Conservation (phyloP, 2,113 vertebrate species). For the Lycaon pictus region DNA sequence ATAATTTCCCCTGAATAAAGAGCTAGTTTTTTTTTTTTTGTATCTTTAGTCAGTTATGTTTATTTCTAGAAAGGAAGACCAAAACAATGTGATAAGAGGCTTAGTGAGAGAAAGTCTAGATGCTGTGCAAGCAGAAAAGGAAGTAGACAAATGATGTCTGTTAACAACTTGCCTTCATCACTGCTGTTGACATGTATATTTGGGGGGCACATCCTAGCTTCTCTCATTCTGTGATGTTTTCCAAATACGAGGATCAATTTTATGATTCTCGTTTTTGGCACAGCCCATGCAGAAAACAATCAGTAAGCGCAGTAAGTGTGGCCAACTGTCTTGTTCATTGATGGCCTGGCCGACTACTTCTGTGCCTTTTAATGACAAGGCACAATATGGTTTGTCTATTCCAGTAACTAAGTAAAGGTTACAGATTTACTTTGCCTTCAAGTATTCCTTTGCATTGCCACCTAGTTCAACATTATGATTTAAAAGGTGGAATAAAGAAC, state of each 20-base stretch:
- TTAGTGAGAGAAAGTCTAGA: not conserved
- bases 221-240: not conserved
- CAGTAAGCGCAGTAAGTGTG: not conserved
- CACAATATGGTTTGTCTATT: not conserved
- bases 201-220: not conserved
- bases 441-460: not conserved
- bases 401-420: not conserved
- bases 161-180: not conserved
- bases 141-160: not conserved
- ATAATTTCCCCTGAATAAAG: not conserved
- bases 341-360: not conserved
- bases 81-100: not conserved
- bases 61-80: not conserved
- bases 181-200: not conserved
- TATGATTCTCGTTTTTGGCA: not conserved
- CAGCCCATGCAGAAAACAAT: not conserved
- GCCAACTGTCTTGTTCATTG: not conserved
- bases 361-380: not conserved
- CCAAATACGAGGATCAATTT: not conserved
- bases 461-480: not conserved
- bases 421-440: conserved; percentile 48
- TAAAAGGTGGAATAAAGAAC: not conserved
- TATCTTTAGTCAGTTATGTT: not conserved
- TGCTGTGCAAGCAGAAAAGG: not conserved
- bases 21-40: not conserved